These are phyloP conservation scores for Phallusia fumigata DNA, from an alignment of 23 tunicate genomes.

Conservation along the genomic window DNA sequence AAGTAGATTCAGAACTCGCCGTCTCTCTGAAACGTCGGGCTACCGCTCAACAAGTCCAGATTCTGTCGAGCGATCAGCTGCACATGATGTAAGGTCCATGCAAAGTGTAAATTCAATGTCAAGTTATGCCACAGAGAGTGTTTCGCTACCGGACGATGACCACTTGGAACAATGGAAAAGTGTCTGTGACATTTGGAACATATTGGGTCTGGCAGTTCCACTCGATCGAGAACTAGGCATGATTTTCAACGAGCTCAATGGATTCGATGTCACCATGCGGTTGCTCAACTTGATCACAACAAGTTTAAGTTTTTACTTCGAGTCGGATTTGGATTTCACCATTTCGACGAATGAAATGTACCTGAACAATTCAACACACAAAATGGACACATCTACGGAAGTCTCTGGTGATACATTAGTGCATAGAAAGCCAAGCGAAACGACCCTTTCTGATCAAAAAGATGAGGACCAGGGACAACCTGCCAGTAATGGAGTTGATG, in stretches of 20 bases:
- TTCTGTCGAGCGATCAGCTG: slow-evolving; percentile 21
- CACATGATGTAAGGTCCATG: slow-evolving; percentile 19
- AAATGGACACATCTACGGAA: background rate
- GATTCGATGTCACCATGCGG: slow-evolving; percentile 46
- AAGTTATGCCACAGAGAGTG: slow-evolving; percentile 37
- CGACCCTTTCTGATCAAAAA: background rate
- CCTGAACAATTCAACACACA: slow-evolving; percentile 5
- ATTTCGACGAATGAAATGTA: slow-evolving; percentile 32
- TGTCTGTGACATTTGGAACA: slow-evolving; percentile 34
- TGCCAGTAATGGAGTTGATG: background rate
- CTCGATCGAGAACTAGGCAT: slow-evolving; percentile 26
- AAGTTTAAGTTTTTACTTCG: slow-evolving; percentile 34
- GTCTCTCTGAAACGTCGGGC: slow-evolving; percentile 59
- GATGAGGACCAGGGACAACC: background rate
- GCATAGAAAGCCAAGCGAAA: background rate
- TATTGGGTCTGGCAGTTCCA: slow-evolving; percentile 62
- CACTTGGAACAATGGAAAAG: slow-evolving; percentile 28
- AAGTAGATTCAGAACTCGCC: slow-evolving; percentile 7
- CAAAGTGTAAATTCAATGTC: slow-evolving; percentile 29
- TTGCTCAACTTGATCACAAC: slow-evolving; percentile 42
- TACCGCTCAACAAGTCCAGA: slow-evolving; percentile 60
- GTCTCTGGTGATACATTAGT: background rate
- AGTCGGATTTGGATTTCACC: slow-evolving; percentile 33
- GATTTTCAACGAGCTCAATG: slow-evolving; percentile 55
- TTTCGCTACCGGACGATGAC: slow-evolving; percentile 48